Conservation (phyloP, 2,888 invertebrate species). For the Torymus aiolomorphi region DNA sequence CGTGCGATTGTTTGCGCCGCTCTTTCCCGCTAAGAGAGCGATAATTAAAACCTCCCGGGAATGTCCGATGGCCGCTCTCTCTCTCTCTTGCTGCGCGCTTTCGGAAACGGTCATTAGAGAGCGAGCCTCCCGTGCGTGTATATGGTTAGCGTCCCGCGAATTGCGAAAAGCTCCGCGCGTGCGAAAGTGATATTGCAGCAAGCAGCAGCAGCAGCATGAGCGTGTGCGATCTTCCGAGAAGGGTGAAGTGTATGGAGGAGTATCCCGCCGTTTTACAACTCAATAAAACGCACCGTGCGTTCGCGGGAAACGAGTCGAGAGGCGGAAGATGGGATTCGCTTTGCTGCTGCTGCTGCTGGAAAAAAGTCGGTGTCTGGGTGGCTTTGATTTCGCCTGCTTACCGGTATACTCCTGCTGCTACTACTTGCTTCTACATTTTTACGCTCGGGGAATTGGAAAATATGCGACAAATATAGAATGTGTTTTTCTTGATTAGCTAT, state of each 20-base stretch:
- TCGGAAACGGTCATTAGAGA: no score
- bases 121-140: no score
- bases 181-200: constrained; percentile 15
- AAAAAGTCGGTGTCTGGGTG: no score
- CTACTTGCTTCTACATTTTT: no score
- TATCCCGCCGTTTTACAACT: constrained; percentile 31
- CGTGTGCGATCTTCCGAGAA: constrained; percentile 18
- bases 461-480: no score
- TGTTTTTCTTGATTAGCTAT: no score
- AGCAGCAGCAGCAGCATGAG: neutral
- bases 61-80: neutral
- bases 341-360: no score
- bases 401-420: no score
- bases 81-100: no score
- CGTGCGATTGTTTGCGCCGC: constrained; percentile 15
- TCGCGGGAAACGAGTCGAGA: neutral
- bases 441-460: no score
- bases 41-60: constrained; percentile 21
- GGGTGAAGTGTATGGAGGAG: neutral
- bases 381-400: no score
- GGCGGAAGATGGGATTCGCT: no score
- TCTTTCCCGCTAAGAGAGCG: constrained; percentile 1
- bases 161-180: neutral
- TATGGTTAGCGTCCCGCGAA: neutral
- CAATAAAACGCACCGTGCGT: constrained; percentile 35